Evolutionary conservation across 2,888 invertebrate genomes (phyloP), one percentile per base, ranked within the genome.

Genomic region (Spatulosminthurus flaviceps): DNA sequence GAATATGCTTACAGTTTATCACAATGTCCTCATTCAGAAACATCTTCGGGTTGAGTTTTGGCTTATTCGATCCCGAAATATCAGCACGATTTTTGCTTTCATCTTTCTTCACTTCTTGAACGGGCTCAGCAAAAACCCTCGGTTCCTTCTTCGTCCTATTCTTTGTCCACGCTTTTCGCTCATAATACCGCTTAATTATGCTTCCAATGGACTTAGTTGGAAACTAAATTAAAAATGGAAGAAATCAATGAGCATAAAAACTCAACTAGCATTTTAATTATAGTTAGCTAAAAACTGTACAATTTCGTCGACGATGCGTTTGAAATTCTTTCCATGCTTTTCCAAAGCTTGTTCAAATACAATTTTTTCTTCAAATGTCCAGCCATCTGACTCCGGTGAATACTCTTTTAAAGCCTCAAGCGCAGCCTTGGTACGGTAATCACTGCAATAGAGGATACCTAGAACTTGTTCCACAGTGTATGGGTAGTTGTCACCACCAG

Each of bases 341-440:
- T 64, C 64, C 9, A 64, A 13, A 1, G 26, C 64, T 64, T 64
- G 64, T 22, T 64, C 64, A 24, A 64, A 64, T 5, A 64, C 24
- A 11, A 64, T n/a, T n/a, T 64, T 64, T 16, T 64, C 64, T 22
- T 64, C 64, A 24, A 64, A 64, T 11, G 64, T 64, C 64, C 64
- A 64, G 7, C 64, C 64, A 2, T 64, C 64, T 11, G 26, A 22
- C 24, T 64, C 64, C 64, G 64, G 64, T 26, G 64, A 64, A 24
- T 19, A 64, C 13, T 26, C 26, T 16, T 24, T 2, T 24, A 64
- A 24, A 22, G n/a, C 11, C 16, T 22, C 13, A 4, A 64, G 24
- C 22, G 64, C 64, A 24, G 16, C 24, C 9, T 22, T 16, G 4
- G 64, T 24, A 1, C 26, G 24, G 24, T 64, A 64, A 22, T 64